Base-by-base conservation (phyloP, 2,797 vertebrate genomes). In the Crax fasciolata region DNA sequence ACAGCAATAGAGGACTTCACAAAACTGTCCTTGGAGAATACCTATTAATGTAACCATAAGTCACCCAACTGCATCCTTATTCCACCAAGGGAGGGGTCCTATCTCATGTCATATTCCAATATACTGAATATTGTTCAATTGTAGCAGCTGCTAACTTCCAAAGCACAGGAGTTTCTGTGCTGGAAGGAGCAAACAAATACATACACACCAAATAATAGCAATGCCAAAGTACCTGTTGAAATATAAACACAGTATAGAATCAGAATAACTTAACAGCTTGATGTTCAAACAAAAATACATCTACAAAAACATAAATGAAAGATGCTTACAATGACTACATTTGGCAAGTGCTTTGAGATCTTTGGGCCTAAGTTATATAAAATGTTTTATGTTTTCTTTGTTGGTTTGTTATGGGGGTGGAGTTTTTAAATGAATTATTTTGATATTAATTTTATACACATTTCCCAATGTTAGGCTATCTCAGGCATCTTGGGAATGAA, bases 41-140 rank as follows among this genome's bases (percentile, higher is more conserved):
- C 41, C 48, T 73, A 43, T 27, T 94, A 65, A 35, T 77, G 44
- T 76, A 94, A 90, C 49, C 77, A 52, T 57, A 2, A 38, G 73
- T 76, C 61, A 59, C 57, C 41, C 46, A 44, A 49, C 55, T 27
- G 63, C 48, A 84, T 76, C 41, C 44, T 87, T 67, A 61, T 70
- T 86, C 91, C 44, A 84, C 35, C 38, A 90, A 20, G 48, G 49
- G 35, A 15, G 14, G 30, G 11, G 54, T 91, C 90, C 62, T 65
- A 23, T 55, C 30, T 91, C 46, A 43, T 0, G 5, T 46, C 27
- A n/a, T 75, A 14, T 66, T 41, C 62, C 63, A 92, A 89, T 39
- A 84, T 84, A 67, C 24, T 71, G 67, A 83, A 72, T 75, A 75
- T 70, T 91, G 79, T 90, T 78, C 75, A 68, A 21, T 12, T 68